Evolutionary conservation across 2,888 invertebrate genomes (phyloP), one percentile per base, ranked within the genome.

Genomic region (Hetaerina titia): DNA sequence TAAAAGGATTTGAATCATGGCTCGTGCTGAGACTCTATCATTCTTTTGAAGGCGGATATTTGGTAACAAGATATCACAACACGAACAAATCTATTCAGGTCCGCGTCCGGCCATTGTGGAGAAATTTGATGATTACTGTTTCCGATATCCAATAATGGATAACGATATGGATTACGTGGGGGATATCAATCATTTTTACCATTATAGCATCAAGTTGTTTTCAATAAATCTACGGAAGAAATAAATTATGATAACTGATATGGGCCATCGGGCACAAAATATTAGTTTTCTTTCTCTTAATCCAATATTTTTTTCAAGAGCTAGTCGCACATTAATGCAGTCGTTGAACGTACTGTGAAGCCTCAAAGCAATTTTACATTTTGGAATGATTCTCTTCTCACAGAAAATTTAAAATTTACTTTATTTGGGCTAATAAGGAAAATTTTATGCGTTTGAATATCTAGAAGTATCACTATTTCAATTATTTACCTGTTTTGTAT

Each of bases 141-240:
- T 81, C 81, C 25, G 81, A 81, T 81, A 81, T 31, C 81, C 25
- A 81, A 81, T 81, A 31, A 5, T 31, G 11, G 81, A 81, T 81
- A 81, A 81, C 25, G 81, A 81, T 15, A 31, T 31, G 15, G 13
- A 81, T 81, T 81, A 45, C 1, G 45, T 8, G 81, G 81, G n/a
- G n/a, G 2, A 31, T 25, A 81, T 81, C 81, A 25, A 81, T 81
- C 81, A 81, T 81, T 81, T 81, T 45, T 45, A 25, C 74, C n/a
- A 22, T 15, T 31, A 81, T 13, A 81, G 81, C 81, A 81, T 81
- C 81, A 81, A 81, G 81, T 81, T 81, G 81, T 81, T 81, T 81
- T 81, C 81, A 81, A 31, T 31, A 31, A 81, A 81, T 81, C 13
- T 25, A 13, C 81, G 31, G 22, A 81, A 31, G 13, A 31, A 69